Percentiles rank a stretch among this genome's conserved stretches.
Conservation (phyloP, 2,888 invertebrate species). For the Philhelius pedissequus region DNA sequence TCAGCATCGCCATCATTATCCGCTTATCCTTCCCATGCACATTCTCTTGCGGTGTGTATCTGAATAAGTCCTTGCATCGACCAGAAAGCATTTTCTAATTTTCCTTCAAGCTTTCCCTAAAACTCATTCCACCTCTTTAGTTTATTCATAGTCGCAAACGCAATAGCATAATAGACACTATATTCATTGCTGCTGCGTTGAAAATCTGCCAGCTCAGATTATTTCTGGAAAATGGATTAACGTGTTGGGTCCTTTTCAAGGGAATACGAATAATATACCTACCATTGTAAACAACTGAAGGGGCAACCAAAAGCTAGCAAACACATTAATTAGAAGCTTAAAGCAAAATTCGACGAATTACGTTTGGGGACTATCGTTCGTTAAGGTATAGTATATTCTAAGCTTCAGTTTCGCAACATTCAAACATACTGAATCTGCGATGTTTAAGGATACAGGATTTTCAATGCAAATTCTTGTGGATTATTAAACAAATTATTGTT, state of each 20-base stretch:
- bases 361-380: neutral
- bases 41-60: neutral
- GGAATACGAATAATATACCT: neutral
- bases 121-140: slow-evolving; percentile 3
- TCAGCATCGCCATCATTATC: neutral
- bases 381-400: too few species aligned
- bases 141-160: slow-evolving; percentile 22
- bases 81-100: neutral
- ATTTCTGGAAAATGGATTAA: neutral
- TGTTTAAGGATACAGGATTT: slow-evolving; percentile 20
- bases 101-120: neutral
- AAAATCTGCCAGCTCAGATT: slow-evolving; percentile 32
- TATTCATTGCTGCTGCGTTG: neutral
- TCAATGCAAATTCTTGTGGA: slow-evolving; percentile 19
- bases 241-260: slow-evolving; percentile 22
- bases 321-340: slow-evolving; percentile 48
- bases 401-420: neutral
- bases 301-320: neutral
- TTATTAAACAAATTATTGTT: slow-evolving; percentile 44
- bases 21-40: neutral
- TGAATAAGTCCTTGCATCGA: slow-evolving; percentile 3
- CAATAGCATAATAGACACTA: too few species aligned
- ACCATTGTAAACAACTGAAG: slow-evolving; percentile 20
- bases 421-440: neutral
- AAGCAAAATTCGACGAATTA: neutral